Evolutionary conservation across 2,888 invertebrate species (phyloP).

Genomic region (Pemphredon lugubris): DNA sequence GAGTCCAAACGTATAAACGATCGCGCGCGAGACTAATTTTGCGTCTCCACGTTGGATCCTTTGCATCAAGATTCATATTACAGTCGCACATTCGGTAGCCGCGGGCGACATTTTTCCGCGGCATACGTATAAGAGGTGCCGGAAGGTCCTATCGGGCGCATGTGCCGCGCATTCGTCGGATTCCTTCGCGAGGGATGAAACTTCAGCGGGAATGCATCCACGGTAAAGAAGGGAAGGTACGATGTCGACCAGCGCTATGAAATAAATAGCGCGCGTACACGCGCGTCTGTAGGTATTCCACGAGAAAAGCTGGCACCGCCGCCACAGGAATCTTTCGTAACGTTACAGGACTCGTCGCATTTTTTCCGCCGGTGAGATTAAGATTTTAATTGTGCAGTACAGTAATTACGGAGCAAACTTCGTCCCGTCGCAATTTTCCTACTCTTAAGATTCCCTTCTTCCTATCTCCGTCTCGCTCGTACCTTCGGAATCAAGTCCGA

Average conservation of each 20-base stretch:
- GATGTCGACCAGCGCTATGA: background rate
- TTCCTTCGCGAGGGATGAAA: conserved; percentile 3
- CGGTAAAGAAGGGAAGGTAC: background rate
- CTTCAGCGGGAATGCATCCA: conserved; percentile 7
- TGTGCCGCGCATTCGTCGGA: conserved; percentile 9
- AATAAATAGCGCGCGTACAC: background rate
- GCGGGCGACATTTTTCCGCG: no score
- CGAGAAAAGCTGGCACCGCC: conserved; percentile 3
- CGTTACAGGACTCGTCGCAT: conserved; percentile 45
- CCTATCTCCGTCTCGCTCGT: conserved; percentile 17
- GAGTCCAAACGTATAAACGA: no score
- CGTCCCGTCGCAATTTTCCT: conserved; percentile 42
- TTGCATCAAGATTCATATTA: no score
- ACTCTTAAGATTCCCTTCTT: conserved; percentile 16
- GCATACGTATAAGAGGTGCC: background rate
- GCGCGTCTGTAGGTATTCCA: conserved; percentile 3
- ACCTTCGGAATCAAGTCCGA: conserved; percentile 9
- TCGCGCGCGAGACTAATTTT: no score
- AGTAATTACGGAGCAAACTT: conserved; percentile 60
- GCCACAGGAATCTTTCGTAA: conserved; percentile 36
- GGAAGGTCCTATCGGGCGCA: conserved; percentile 6
- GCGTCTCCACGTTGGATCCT: no score
- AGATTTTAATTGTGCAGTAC: conserved; percentile 71
- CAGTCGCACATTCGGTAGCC: no score
- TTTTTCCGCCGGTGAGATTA: conserved; percentile 64